Conservation (phyloP, 2,113 vertebrate genomes). For the Paraplagusia blochii region DNA sequence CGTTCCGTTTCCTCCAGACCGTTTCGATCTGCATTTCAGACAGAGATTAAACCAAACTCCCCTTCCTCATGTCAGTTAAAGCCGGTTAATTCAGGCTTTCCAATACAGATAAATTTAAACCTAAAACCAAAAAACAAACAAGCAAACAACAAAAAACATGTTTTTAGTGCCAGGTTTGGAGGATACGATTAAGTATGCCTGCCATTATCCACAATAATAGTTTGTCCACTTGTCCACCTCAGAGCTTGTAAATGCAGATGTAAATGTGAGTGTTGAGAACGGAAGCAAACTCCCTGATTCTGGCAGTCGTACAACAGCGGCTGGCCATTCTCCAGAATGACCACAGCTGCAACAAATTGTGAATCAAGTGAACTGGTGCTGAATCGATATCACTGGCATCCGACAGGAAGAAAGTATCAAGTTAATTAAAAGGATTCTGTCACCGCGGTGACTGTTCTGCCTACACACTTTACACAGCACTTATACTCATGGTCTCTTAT, state of each 20-base stretch:
- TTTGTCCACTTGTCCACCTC: too few relatives aligned
- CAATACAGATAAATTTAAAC: too few relatives aligned
- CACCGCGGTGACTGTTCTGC: conserved; percentile 1
- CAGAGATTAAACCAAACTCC: conserved; percentile 12
- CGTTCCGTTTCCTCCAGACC: background rate
- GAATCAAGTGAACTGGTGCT: conserved; percentile 44
- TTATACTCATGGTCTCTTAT: too few relatives aligned
- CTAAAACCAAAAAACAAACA: too few relatives aligned
- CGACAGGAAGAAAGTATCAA: conserved; percentile 27
- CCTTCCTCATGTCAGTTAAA: conserved; percentile 25
- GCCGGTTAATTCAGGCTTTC: too few relatives aligned
- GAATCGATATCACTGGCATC: conserved; percentile 33
- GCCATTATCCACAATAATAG: too few relatives aligned
- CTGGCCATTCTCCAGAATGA: conserved; percentile 41
- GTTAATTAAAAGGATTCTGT: conserved; percentile 45
- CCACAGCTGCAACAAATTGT: conserved; percentile 51
- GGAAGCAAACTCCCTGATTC: conserved; percentile 38
- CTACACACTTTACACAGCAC: background rate
- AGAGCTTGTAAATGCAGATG: conserved; percentile 38
- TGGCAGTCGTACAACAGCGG: conserved; percentile 32
- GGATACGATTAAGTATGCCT: too few relatives aligned
- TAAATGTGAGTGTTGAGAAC: conserved; percentile 32
- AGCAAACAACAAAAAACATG: too few relatives aligned
- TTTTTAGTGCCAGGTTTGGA: too few relatives aligned
- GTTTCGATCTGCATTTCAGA: background rate